Percentiles rank a stretch among this genome's conserved stretches.
These are phyloP conservation scores for Creontiades dilutus DNA, from an alignment of 2,888 invertebrate species.

Conservation along the genomic window DNA sequence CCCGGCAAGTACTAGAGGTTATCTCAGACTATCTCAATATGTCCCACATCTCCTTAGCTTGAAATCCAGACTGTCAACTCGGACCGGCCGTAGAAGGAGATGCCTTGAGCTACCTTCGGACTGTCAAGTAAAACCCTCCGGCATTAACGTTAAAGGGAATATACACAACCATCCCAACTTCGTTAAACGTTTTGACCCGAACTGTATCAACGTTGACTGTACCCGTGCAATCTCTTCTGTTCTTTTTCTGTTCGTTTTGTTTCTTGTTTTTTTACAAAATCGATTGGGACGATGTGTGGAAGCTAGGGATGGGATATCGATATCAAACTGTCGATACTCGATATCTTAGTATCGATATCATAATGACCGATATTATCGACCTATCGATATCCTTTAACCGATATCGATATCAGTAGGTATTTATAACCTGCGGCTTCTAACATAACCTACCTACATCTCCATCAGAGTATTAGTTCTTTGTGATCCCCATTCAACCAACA, in stretches of 20 bases:
- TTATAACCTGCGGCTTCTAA: too few species aligned
- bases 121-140: slow-evolving; percentile 56
- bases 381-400: too few species aligned
- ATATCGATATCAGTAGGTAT: too few species aligned
- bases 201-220: not conserved
- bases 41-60: slow-evolving; percentile 64
- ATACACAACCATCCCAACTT: slow-evolving; percentile 40
- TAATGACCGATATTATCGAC: too few species aligned
- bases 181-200: slow-evolving; percentile 21
- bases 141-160: slow-evolving; percentile 23
- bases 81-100: slow-evolving; percentile 37
- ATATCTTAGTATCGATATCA: too few species aligned
- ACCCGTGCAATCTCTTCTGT: not conserved
- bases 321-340: too few species aligned
- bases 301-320: too few species aligned
- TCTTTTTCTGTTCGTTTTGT: not conserved
- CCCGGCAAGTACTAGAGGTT: slow-evolving; percentile 52
- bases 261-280: not conserved
- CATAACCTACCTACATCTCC: too few species aligned
- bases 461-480: too few species aligned
- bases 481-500: too few species aligned
- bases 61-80: slow-evolving; percentile 65
- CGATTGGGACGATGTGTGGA: too few species aligned
- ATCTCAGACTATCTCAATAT: slow-evolving; percentile 68
- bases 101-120: slow-evolving; percentile 44